phyloP scores from a whole-genome alignment of 2,797 vertebrate genomes.

The Gymnopithys bicolor region DNA sequence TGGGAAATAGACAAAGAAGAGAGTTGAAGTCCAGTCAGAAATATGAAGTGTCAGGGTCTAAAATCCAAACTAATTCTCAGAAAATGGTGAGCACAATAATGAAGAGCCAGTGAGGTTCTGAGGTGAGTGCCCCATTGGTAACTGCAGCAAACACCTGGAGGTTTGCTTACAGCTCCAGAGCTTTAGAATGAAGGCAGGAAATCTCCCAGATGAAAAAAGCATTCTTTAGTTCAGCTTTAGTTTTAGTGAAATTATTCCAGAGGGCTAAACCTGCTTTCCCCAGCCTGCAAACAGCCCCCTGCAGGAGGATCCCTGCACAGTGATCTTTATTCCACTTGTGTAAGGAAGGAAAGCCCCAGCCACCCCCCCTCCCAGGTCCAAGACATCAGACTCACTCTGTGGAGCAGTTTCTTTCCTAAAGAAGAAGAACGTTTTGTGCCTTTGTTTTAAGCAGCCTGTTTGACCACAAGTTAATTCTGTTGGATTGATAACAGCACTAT shows the following conservation, averaged over 20 bases:
- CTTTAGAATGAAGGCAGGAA: neutral
- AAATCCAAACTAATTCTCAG: neutral
- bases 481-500: neutral
- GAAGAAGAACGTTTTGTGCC: neutral
- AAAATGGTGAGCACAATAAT: neutral
- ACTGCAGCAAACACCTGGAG: neutral
- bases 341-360: neutral
- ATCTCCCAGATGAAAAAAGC: neutral
- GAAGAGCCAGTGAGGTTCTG: neutral
- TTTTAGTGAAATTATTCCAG: neutral
- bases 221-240: neutral
- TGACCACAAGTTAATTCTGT: neutral
- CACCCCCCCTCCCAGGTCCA: neutral
- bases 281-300: neutral
- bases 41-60: neutral
- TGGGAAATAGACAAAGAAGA: neutral
- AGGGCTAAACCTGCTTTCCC: neutral
- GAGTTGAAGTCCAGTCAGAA: neutral
- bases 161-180: neutral
- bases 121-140: neutral
- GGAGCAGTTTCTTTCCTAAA: neutral
- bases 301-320: neutral
- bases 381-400: neutral
- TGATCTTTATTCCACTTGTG: neutral
- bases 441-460: neutral